Evolutionary conservation across 2,797 vertebrate genomes (phyloP), one percentile per base, ranked within the genome.

Genomic region (Xerus rutilus): DNA sequence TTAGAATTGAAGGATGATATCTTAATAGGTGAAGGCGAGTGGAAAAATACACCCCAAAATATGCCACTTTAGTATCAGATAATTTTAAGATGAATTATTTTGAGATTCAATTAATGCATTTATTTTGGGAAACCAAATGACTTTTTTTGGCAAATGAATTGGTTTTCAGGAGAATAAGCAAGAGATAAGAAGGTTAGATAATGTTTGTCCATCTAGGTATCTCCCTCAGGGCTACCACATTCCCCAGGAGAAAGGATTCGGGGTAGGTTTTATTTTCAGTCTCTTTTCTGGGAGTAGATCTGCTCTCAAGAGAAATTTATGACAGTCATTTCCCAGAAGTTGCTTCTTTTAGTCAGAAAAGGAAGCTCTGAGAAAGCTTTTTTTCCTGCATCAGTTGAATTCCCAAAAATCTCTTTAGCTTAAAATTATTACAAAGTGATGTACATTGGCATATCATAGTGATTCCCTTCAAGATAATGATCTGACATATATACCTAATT

Each of bases 301-400:
- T 72, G 1, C 52, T 69, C 10, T 67, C 32, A 78, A 88, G 39
- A 73, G 2, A 43, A 91, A 82, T 89, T 47, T 18, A 8, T 89
- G 35, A 10, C 12, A 49, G 15, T 25, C 35, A 69, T 91, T 89
- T 94, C 39, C 30, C n/a, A 67, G 77, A 93, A 86, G 32, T 84
- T 95, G 18, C 67, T 86, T 64, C 69, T 74, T 73, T 95, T 91
- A 79, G 62, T 81, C 81, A 79, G 67, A 76, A 45, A 86, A n/a
- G 52, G 28, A 92, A 73, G 32, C 32, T 47, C 89, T 43, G 43
- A 76, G 52, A 74, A 79, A n/a, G 10, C 30, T 25, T 30, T 67
- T 77, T 67, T 15, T 0, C 35, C 45, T 90, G 5, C 35, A 73
- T 69, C 8, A 64, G 25, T 59, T 76, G 43, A 76, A 59, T 85